Evolutionary conservation across 2,888 invertebrate species (phyloP).

Genomic region (Dione vanillae): DNA sequence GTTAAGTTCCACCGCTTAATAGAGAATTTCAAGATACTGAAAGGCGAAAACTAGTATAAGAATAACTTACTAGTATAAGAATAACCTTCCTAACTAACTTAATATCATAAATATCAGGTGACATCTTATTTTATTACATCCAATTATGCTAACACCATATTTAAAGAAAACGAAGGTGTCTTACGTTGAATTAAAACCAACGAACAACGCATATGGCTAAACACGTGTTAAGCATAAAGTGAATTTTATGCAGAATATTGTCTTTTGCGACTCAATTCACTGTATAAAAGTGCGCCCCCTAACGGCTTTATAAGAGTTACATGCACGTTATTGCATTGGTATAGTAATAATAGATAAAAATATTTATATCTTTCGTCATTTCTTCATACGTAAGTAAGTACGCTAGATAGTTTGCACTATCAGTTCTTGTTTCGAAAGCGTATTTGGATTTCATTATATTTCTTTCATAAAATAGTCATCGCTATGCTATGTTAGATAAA

Average conservation of each 20-base stretch:
- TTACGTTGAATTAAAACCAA: background rate
- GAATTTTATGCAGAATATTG: background rate
- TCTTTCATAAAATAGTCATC: constrained; percentile 26
- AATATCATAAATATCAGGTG: background rate
- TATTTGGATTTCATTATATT: constrained; percentile 24
- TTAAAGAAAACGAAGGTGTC: background rate
- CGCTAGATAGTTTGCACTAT: background rate
- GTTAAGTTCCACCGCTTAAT: too few species aligned
- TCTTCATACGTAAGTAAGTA: background rate
- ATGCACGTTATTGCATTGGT: background rate
- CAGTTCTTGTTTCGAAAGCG: background rate
- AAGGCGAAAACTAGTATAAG: background rate
- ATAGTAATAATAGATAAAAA: background rate
- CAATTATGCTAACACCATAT: background rate
- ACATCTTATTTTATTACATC: background rate
- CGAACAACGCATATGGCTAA: background rate
- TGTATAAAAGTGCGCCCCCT: background rate
- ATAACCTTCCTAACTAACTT: background rate
- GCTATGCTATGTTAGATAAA: background rate
- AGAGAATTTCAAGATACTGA: too few species aligned
- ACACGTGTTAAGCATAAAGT: background rate
- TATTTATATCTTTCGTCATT: background rate
- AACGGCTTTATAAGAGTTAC: background rate
- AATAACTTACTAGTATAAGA: background rate
- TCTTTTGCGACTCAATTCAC: background rate